Evolutionary conservation across 2,797 vertebrate genomes (phyloP).

Genomic region (Chiroxiphia lanceolata): DNA sequence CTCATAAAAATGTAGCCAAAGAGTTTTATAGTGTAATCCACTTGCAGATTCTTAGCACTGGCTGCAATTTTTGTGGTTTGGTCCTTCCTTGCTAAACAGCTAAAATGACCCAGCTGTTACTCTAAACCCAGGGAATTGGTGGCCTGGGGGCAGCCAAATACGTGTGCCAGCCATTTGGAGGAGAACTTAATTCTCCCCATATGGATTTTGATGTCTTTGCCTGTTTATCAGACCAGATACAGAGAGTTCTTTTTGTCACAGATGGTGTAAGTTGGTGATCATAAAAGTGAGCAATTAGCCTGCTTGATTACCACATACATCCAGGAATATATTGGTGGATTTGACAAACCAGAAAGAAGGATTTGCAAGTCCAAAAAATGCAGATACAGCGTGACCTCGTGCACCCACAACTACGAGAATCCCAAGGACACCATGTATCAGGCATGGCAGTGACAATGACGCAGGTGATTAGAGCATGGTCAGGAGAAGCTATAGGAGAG

Average conservation of each 20-base stretch:
- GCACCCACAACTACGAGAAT: neutral
- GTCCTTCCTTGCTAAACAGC: slow-evolving; percentile 39
- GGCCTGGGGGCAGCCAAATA: slow-evolving; percentile 38
- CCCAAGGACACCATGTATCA: neutral
- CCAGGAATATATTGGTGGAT: neutral
- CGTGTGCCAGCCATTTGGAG: neutral
- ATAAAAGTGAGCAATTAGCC: neutral
- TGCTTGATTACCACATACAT: neutral
- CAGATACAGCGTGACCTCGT: neutral
- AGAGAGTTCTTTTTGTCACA: neutral
- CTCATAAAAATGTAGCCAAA: neutral
- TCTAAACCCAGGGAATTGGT: neutral
- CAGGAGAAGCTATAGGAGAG: neutral
- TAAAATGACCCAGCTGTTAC: slow-evolving; percentile 51
- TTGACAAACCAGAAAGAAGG: neutral
- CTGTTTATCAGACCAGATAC: neutral
- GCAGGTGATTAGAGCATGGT: neutral
- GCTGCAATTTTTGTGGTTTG: slow-evolving; percentile 41
- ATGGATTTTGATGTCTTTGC: neutral
- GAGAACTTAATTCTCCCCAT: neutral
- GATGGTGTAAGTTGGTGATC: neutral
- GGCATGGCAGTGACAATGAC: neutral
- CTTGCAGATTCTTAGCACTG: neutral
- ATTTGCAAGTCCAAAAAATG: neutral
- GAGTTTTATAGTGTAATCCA: neutral